These are phyloP conservation scores for Saccostrea echinata DNA, from an alignment of 1,140 invertebrate genomes.

Conservation along the genomic window DNA sequence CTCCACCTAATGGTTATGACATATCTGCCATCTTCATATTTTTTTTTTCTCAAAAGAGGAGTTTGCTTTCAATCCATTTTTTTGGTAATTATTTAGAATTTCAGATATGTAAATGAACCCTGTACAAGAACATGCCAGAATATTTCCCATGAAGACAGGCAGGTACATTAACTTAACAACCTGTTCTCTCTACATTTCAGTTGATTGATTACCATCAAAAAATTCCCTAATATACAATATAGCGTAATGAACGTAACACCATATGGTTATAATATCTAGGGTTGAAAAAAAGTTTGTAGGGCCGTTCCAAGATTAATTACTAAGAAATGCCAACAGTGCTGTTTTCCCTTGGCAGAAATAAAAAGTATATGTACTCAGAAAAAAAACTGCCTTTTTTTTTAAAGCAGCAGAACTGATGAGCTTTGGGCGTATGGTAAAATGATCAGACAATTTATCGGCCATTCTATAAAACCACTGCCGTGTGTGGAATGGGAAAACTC, in stretches of 20 bases:
- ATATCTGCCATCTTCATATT: no score
- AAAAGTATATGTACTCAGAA: neutral
- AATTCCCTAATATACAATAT: neutral
- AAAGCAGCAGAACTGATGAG: neutral
- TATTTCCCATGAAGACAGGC: neutral
- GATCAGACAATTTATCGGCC: neutral
- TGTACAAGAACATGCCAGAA: constrained; percentile 4
- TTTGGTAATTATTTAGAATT: neutral
- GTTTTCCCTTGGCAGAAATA: neutral
- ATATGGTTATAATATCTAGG: constrained; percentile 22
- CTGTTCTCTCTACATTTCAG: neutral
- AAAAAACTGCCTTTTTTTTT: neutral
- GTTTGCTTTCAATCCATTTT: neutral
- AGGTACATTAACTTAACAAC: neutral
- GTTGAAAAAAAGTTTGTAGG: neutral
- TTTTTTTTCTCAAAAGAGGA: neutral
- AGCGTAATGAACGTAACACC: neutral
- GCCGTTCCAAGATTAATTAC: neutral
- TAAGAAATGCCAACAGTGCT: neutral
- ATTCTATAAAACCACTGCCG: constrained; percentile 12
- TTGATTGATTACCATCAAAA: neutral
- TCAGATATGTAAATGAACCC: neutral
- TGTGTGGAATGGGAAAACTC: constrained; percentile 10
- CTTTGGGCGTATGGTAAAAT: neutral
- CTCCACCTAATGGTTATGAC: neutral